phyloP scores from a whole-genome alignment of 2,888 invertebrate genomes.

The Mythimna vitellina region DNA sequence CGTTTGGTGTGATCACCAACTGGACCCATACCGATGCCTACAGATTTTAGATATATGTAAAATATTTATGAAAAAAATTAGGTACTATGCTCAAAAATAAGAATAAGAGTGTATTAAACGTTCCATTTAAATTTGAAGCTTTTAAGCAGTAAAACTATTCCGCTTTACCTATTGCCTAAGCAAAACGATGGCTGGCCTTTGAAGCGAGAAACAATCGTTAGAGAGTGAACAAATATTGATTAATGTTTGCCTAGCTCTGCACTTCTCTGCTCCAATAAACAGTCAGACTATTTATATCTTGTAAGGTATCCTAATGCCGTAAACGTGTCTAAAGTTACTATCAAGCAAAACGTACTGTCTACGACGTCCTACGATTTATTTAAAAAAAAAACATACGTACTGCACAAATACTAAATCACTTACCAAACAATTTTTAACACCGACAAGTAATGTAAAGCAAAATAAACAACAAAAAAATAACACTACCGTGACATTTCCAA shows the following conservation, averaged over 20 bases:
- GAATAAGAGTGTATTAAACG: too few relatives aligned
- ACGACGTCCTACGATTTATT: neutral
- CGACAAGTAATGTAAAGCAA: neutral
- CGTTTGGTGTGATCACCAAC: too few relatives aligned
- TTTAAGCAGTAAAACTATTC: too few relatives aligned
- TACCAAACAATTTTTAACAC: neutral
- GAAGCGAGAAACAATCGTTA: too few relatives aligned
- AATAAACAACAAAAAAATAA: conserved; percentile 13
- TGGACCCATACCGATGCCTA: too few relatives aligned
- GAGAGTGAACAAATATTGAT: neutral
- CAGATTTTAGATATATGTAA: neutral
- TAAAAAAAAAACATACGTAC: too few relatives aligned
- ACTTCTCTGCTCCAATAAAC: conserved; percentile 5
- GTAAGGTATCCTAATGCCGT: conserved; percentile 14
- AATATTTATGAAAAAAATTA: too few relatives aligned
- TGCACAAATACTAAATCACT: neutral
- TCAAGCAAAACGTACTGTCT: too few relatives aligned
- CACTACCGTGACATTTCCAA: conserved; percentile 24
- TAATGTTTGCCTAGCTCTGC: neutral
- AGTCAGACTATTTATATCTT: neutral
- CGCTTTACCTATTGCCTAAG: too few relatives aligned
- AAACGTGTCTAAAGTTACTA: conserved; percentile 1
- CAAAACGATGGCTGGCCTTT: too few relatives aligned
- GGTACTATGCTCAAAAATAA: too few relatives aligned
- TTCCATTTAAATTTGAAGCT: too few relatives aligned